phyloP scores from a whole-genome alignment of 2,797 vertebrate genomes.

The Catharus ustulatus region DNA sequence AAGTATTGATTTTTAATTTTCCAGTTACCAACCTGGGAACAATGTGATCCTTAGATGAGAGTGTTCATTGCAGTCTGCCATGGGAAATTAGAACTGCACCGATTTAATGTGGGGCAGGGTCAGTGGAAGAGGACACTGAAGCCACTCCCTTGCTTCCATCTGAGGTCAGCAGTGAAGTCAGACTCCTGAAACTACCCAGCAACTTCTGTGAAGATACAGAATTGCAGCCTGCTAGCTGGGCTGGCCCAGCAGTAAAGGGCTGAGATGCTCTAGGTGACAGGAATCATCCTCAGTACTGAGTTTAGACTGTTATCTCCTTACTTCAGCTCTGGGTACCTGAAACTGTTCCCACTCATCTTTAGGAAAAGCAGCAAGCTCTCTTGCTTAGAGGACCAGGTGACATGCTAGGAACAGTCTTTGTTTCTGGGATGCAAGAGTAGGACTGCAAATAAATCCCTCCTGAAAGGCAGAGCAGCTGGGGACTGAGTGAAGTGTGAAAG shows the following conservation, averaged over 20 bases:
- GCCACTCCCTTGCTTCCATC: not conserved
- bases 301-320: not conserved
- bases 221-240: not conserved
- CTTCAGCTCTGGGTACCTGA: not conserved
- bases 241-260: not conserved
- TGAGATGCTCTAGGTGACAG: not conserved
- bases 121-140: not conserved
- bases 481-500: not conserved
- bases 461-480: not conserved
- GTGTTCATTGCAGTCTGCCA: not conserved
- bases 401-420: not conserved
- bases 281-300: not conserved
- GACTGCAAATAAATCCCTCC: not conserved
- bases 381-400: not conserved
- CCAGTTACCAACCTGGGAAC: not conserved
- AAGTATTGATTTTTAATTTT: slow-evolving; percentile 19
- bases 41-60: not conserved
- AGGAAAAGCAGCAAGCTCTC: not conserved
- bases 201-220: not conserved
- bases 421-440: not conserved
- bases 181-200: not conserved
- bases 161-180: not conserved
- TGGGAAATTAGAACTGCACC: not conserved
- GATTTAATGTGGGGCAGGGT: not conserved
- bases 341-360: not conserved